Conservation (phyloP, 92 coral and sea anemone genomes). For the Actinernus sp. region DNA sequence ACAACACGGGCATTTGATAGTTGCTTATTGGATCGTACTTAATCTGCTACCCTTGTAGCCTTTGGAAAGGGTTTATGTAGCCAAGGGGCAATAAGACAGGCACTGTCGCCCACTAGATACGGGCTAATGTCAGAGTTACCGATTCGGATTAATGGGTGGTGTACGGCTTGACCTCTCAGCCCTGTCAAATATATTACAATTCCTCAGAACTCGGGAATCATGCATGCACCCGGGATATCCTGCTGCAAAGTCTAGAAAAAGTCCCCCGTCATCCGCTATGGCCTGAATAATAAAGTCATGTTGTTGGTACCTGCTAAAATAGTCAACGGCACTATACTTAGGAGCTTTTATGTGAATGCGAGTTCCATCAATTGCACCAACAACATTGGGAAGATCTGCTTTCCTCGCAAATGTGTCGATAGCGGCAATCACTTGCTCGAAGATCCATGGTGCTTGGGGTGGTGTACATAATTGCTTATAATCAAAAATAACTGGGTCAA, state of each 20-base stretch:
- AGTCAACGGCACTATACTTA: slow-evolving; percentile 37
- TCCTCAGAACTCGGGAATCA: background rate
- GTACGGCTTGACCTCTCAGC: background rate
- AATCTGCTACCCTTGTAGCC: background rate
- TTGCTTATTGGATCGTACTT: background rate
- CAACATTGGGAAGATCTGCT: slow-evolving; percentile 24
- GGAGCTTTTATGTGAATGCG: slow-evolving; percentile 37
- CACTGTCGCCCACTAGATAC: background rate
- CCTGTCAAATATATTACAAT: background rate
- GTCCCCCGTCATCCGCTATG: background rate
- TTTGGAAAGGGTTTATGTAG: background rate
- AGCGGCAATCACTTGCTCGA: slow-evolving; percentile 13
- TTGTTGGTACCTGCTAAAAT: slow-evolving; percentile 52
- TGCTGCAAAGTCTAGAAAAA: background rate
- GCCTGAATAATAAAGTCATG: slow-evolving; percentile 17
- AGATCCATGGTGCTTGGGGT: slow-evolving; percentile 10
- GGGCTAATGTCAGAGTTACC: background rate
- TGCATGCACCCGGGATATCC: background rate
- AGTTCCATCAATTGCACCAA: slow-evolving; percentile 39
- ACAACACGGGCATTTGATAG: background rate
- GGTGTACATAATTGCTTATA: too few relatives aligned
- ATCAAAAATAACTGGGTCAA: too few relatives aligned
- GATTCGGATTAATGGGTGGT: background rate
- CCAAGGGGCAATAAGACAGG: background rate
- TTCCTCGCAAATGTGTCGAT: slow-evolving; percentile 15